A percentile compares a stretch with the other conserved stretches of the same genome.
Evolutionary conservation across 2,113 vertebrate species (phyloP).

Genomic region (Protobothrops mucrosquamatus): DNA sequence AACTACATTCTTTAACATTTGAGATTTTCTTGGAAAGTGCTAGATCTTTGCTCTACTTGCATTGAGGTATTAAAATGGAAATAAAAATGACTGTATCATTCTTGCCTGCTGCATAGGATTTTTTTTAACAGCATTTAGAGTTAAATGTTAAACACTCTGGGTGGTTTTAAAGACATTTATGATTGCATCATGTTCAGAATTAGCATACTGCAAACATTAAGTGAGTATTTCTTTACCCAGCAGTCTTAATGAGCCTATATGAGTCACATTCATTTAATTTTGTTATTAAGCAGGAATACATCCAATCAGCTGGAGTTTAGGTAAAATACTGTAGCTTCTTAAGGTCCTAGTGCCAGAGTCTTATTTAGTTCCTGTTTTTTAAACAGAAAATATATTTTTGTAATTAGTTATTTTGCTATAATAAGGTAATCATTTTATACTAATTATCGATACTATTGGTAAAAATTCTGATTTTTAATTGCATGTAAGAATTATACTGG

Average conservation of each 20-base stretch:
- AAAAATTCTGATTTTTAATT: slow-evolving; percentile 3
- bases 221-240: neutral
- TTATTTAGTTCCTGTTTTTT: neutral
- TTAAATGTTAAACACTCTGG: neutral
- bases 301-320: neutral
- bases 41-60: slow-evolving; percentile 1
- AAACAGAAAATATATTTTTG: neutral
- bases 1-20: neutral
- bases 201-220: neutral
- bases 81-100: slow-evolving; percentile 19
- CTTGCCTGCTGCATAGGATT: slow-evolving; percentile 14
- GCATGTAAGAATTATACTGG: neutral
- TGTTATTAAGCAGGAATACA: neutral
- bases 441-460: neutral
- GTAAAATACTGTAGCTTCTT: neutral
- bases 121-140: neutral
- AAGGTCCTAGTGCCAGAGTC: neutral
- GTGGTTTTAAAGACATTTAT: neutral
- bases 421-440: neutral
- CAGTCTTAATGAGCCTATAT: neutral
- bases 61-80: slow-evolving; percentile 16
- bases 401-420: neutral
- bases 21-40: neutral
- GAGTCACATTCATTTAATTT: neutral
- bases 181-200: neutral